phyloP scores from a whole-genome alignment of 2,113 vertebrate genomes.

The Martes martes region DNA sequence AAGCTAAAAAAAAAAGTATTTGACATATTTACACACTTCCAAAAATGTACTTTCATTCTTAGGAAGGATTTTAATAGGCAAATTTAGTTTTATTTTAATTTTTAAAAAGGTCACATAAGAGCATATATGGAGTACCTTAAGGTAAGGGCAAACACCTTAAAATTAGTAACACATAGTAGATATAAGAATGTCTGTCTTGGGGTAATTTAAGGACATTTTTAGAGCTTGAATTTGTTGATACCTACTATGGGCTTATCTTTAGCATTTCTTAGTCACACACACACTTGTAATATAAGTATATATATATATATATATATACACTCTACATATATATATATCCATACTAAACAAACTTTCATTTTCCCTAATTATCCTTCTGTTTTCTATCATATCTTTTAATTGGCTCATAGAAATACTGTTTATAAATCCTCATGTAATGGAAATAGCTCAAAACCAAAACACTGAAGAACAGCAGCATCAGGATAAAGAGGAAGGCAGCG shows the following conservation, averaged over 20 bases:
- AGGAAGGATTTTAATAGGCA: constrained; percentile 11
- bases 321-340: neutral
- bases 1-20: neutral
- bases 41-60: constrained; percentile 1
- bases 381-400: neutral
- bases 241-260: neutral
- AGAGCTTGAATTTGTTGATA: constrained; percentile 5
- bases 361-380: neutral
- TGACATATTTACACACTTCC: constrained; percentile 19
- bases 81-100: neutral
- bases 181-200: neutral
- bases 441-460: constrained; percentile 70
- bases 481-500: neutral
- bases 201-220: constrained; percentile 41
- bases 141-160: constrained; percentile 16
- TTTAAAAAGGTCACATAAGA: neutral
- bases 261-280: constrained; percentile 32
- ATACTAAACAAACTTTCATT: neutral
- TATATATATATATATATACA: neutral
- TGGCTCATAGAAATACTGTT: neutral
- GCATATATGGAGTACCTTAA: neutral
- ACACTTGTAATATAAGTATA: neutral
- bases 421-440: constrained; percentile 61
- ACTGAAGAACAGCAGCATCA: constrained; percentile 44
- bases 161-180: neutral